Base-by-base conservation (phyloP, 2,797 vertebrate species). In the Sebastes trivittatus region DNA sequence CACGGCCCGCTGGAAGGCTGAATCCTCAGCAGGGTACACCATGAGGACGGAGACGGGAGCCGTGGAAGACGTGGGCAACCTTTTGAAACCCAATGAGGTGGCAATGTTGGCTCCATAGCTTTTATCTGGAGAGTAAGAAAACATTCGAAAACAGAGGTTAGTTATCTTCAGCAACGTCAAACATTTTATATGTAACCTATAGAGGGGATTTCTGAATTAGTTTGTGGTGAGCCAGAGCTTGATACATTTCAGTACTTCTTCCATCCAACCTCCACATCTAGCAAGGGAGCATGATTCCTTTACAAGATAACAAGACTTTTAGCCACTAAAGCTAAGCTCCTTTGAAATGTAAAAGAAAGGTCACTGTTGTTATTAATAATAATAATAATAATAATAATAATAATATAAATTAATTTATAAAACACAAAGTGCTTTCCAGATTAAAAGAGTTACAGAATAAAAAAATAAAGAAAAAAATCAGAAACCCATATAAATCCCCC, bases 1-100 rank as follows among this genome's bases (percentile, higher is more conserved):
- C 46, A 97, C 94, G 0, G 89, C 94, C n/a, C 58, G 89, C 88
- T 96, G 95, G 86, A 97, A 97, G n/a, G 73, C 71, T 6, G 77
- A 20, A 42, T 90, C 90, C 34, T 92, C 86, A 2, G 92, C 92
- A 5, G 96, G 95, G 83, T 97, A 97, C 61, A 97, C 93, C 74
- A 97, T 23, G 4, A 97, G 92, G 55, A 97, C 91, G 30, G 91
- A 89, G 52, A 92, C 20, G 0, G 75, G 79, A 22, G 7, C 46
- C 18, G 22, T 11, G 0, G 75, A 78, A 22, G 7, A 46, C 18
- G n/a, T 11, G 2, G 61, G 25, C 60, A 87, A 29, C 3, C 2
- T 42, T 25, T 74, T 75, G 42, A 86, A 86, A 54, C 73, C 49
- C 25, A 46, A 3, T 6, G 4, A 25, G 16, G 10, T 20, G 5